phyloP scores from a whole-genome alignment of 1,140 invertebrate species.

The Bombus sibiricus region DNA sequence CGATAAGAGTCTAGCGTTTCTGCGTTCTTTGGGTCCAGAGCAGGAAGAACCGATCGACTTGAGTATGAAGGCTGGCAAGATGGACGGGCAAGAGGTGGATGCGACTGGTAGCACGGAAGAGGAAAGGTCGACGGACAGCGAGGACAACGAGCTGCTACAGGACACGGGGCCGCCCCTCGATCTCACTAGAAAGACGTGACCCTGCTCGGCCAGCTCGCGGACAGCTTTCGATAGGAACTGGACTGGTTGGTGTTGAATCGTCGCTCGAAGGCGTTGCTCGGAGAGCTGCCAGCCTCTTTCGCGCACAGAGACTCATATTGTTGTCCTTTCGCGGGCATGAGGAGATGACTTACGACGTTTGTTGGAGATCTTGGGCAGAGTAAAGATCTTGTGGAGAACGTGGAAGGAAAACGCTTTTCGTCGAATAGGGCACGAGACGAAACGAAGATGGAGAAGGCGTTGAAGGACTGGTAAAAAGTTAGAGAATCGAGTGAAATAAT shows the following conservation, averaged over 20 bases:
- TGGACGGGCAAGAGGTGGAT: conserved; percentile 73
- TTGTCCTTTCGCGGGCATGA: conserved; percentile 2
- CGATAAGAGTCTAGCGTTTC: conserved; percentile 76
- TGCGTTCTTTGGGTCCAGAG: conserved; percentile 78
- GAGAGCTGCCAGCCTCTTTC: background rate
- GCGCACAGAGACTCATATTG: conserved; percentile 3
- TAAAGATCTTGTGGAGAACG: background rate
- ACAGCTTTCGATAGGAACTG: conserved; percentile 51
- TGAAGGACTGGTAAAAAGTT: background rate
- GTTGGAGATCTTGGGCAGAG: background rate
- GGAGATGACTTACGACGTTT: conserved; percentile 1
- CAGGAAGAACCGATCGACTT: conserved; percentile 90
- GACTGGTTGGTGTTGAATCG: conserved; percentile 23
- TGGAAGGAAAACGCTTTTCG: background rate
- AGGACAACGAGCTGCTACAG: conserved; percentile 68
- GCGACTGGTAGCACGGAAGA: conserved; percentile 59
- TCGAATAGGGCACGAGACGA: background rate
- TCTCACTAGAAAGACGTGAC: conserved; percentile 85
- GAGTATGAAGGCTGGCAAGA: conserved; percentile 86
- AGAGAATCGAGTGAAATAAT: background rate
- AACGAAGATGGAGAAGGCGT: background rate
- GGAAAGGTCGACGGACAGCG: conserved; percentile 76
- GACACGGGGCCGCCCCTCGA: conserved; percentile 85
- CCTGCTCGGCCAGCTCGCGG: conserved; percentile 31
- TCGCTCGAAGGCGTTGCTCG: conserved; percentile 13